These are phyloP conservation scores for Xestoiulus laeticollis DNA, from an alignment of 2,888 invertebrate genomes.

Conservation along the genomic window DNA sequence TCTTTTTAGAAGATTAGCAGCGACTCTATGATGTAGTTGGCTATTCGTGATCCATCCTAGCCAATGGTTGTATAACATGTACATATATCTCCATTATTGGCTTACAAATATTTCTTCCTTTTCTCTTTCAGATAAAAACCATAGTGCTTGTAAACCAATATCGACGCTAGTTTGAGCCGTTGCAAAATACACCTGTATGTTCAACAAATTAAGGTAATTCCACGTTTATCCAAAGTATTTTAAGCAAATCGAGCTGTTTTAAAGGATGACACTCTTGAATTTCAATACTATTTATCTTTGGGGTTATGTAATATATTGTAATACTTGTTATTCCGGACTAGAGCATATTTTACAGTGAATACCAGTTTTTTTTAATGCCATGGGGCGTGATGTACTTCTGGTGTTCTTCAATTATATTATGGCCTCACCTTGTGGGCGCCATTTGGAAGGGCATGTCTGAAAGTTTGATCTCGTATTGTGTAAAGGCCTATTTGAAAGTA, in stretches of 20 bases:
- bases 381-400: neutral
- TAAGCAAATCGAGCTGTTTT: neutral
- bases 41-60: too few species aligned
- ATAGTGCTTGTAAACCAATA: neutral
- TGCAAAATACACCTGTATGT: slow-evolving; percentile 30
- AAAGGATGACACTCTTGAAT: neutral
- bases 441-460: neutral
- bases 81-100: neutral
- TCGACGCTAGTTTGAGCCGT: slow-evolving; percentile 5
- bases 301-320: neutral
- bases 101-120: neutral
- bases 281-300: neutral
- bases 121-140: neutral
- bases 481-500: neutral
- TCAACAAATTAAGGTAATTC: slow-evolving; percentile 31
- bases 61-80: neutral
- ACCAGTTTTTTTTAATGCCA: neutral
- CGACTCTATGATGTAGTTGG: too few species aligned
- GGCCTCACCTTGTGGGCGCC: neutral
- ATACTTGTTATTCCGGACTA: neutral
- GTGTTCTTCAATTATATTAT: neutral
- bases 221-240: slow-evolving; percentile 3
- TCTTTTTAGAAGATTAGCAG: too few species aligned
- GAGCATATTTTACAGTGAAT: neutral
- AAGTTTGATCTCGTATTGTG: neutral